phyloP scores from a whole-genome alignment of 2,797 vertebrate genomes.

The Eulemur rubriventer region DNA sequence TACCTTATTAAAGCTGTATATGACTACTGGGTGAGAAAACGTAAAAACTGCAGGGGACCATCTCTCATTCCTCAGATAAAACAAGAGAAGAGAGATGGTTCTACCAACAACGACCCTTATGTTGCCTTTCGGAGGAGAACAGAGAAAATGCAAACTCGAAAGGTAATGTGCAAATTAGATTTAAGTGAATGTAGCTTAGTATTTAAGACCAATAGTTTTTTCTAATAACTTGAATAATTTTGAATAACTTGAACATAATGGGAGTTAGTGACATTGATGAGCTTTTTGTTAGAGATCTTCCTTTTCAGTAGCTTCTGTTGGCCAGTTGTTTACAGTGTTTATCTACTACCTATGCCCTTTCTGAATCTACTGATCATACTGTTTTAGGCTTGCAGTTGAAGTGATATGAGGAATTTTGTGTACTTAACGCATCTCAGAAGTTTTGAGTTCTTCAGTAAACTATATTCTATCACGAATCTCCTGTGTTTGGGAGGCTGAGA shows the following conservation, averaged over 20 bases:
- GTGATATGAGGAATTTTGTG: background rate
- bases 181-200: constrained; percentile 19
- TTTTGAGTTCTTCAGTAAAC: constrained; percentile 46
- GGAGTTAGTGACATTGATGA: background rate
- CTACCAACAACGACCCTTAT: constrained; percentile 94
- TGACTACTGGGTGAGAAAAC: constrained; percentile 96
- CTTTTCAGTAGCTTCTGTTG: constrained; percentile 28
- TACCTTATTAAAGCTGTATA: constrained; percentile 97
- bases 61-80: constrained; percentile 93
- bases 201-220: constrained; percentile 7
- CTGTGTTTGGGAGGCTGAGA: constrained; percentile 1
- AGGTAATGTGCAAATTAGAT: constrained; percentile 85
- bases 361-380: background rate
- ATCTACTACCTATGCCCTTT: background rate
- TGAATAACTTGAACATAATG: constrained; percentile 18
- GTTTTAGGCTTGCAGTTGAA: constrained; percentile 25
- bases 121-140: constrained; percentile 95
- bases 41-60: constrained; percentile 92
- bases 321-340: background rate
- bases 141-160: constrained; percentile 97
- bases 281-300: background rate
- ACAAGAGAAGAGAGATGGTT: constrained; percentile 94
- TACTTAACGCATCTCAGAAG: background rate
- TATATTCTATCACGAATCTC: background rate
- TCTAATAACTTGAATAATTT: constrained; percentile 26